Evolutionary conservation across 2,113 vertebrate species (phyloP).

Genomic region (Callithrix jacchus): DNA sequence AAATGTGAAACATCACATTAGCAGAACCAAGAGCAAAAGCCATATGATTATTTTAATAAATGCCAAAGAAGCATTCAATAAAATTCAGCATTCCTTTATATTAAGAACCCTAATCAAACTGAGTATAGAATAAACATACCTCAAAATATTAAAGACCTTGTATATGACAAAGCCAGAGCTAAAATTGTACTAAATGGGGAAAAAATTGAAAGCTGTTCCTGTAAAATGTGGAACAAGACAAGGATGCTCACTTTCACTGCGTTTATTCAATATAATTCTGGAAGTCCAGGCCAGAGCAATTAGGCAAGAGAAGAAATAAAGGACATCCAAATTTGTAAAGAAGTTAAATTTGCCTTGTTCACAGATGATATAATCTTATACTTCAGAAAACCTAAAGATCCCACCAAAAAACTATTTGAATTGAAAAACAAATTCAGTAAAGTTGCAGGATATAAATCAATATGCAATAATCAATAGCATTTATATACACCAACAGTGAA

Average conservation of each 20-base stretch:
- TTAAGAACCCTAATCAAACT: background rate
- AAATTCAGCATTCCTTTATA: background rate
- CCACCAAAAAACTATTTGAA: background rate
- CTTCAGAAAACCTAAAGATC: background rate
- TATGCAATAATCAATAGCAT: background rate
- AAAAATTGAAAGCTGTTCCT: background rate
- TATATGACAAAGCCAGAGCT: background rate
- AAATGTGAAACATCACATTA: background rate
- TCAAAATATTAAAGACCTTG: background rate
- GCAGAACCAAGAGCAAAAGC: background rate
- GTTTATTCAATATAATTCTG: background rate
- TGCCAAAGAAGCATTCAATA: background rate
- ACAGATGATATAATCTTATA: too few relatives aligned
- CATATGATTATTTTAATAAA: background rate
- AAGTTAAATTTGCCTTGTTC: background rate
- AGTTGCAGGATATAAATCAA: background rate
- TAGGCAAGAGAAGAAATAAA: background rate
- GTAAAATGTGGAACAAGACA: background rate
- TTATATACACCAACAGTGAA: background rate
- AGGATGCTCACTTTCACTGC: background rate
- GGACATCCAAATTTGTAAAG: background rate
- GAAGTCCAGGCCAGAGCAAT: background rate
- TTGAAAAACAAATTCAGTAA: background rate
- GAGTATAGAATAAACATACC: background rate
- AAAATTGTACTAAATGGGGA: background rate